These are phyloP conservation scores for Charina bottae DNA, from an alignment of 2,113 vertebrate genomes.

Conservation along the genomic window DNA sequence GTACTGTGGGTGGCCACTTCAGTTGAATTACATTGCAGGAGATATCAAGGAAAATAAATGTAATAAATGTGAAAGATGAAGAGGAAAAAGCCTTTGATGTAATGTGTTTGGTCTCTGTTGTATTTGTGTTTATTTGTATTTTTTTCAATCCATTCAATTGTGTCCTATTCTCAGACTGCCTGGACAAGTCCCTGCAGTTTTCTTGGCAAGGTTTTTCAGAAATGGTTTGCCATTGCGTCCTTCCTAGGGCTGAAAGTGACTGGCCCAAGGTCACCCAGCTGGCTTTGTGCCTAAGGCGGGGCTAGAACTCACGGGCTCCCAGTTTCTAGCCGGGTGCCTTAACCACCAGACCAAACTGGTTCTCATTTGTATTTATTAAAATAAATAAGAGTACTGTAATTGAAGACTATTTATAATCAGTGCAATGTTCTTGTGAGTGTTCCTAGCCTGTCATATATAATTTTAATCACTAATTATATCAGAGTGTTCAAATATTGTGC, in stretches of 20 bases:
- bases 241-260: too few species aligned
- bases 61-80: not conserved
- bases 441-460: not conserved
- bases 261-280: too few species aligned
- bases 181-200: too few species aligned
- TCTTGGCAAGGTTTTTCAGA: too few species aligned
- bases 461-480: not conserved
- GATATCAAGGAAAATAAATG: not conserved
- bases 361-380: not conserved
- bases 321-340: too few species aligned
- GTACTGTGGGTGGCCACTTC: not conserved
- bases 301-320: too few species aligned
- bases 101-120: not conserved
- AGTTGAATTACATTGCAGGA: not conserved
- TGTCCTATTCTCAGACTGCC: too few species aligned
- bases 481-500: not conserved
- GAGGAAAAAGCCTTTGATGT: not conserved
- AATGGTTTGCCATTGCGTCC: too few species aligned
- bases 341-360: too few species aligned
- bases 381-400: not conserved
- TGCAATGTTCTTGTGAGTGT: too few species aligned
- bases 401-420: not conserved
- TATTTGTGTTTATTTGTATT: not conserved
- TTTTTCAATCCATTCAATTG: not conserved
- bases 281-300: too few species aligned